Evolutionary conservation across 2,797 vertebrate species (phyloP), one percentile per base, ranked within the genome.

Genomic region (Mycteria americana): DNA sequence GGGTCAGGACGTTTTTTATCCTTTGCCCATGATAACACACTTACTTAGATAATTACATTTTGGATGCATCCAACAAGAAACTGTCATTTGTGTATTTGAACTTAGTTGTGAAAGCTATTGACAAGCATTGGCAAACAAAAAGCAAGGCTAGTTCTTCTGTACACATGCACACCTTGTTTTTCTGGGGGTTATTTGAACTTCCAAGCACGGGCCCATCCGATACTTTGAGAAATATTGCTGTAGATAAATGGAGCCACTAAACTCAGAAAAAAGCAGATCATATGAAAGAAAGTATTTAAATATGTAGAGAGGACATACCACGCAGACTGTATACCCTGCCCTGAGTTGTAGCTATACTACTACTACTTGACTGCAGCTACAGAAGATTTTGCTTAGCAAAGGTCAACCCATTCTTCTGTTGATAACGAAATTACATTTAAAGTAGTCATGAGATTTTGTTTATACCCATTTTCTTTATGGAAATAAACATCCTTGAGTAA

Each of bases 401-500:
- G 92, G 84, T 95, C 86, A 93, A 59, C 53, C 27, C 7, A 2
- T 86, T 82, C 33, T 69, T 75, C 82, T 91, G 48, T 92, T 79
- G 73, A 65, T 68, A 86, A 54, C 59, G 84, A 89, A 92, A 88
- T 94, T 92, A 70, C 64, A 46, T 93, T 88, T 78, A 93, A 81
- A 91, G 76, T 57, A 76, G 93, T 90, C 9, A 53, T 78, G 86
- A 86, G 85, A 81, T 86, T 95, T 91, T 57, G 65, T 73, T 93
- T 91, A 86, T 77, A 41, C n/a, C 30, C 27, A 25, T 68, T 89
- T 89, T 57, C 48, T 92, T 95, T 75, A 82, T 74, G 64, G 69
- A 89, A 94, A 84, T 89, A 95, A 93, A 86, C 53, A 80, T 64
- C 33, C 67, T 89, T 72, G 64, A 59, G 41, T 88, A 81, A 74